Conservation (phyloP, 2,797 vertebrate genomes). For the Myotis myotis region DNA sequence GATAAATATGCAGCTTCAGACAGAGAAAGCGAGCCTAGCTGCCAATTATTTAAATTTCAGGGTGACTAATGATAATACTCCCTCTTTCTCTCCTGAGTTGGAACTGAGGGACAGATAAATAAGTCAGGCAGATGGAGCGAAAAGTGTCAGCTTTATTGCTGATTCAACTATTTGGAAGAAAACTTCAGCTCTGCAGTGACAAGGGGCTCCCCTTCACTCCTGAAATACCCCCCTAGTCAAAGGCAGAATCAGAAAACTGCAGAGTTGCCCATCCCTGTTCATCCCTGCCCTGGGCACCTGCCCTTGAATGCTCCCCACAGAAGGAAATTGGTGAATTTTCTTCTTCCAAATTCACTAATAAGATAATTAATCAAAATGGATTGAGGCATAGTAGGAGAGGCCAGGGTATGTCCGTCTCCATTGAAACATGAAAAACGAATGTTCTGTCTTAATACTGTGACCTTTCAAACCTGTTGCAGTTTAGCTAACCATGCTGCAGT, state of each 20-base stretch:
- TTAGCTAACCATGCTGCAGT: not conserved
- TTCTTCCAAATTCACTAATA: not conserved
- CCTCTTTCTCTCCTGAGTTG: not conserved
- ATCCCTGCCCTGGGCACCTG: not conserved
- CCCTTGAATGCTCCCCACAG: not conserved
- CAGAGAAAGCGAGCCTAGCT: not conserved
- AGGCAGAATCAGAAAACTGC: not conserved
- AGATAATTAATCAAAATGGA: not conserved
- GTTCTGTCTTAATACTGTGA: not conserved
- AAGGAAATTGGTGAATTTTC: not conserved
- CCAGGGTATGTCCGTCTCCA: not conserved
- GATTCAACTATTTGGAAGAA: not conserved
- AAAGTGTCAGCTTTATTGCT: not conserved
- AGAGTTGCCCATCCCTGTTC: not conserved
- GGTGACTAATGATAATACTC: not conserved
- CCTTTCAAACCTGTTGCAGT: not conserved
- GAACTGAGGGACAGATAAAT: not conserved
- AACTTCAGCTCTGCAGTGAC: not conserved
- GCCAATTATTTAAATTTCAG: conserved; percentile 22
- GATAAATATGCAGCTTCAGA: not conserved
- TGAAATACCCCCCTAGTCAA: not conserved
- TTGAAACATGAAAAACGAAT: not conserved
- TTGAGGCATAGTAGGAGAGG: not conserved
- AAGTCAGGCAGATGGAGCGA: not conserved
- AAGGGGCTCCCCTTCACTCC: not conserved